Base-by-base conservation (phyloP, 2,888 invertebrate species). In the Mesochorus sp. region DNA sequence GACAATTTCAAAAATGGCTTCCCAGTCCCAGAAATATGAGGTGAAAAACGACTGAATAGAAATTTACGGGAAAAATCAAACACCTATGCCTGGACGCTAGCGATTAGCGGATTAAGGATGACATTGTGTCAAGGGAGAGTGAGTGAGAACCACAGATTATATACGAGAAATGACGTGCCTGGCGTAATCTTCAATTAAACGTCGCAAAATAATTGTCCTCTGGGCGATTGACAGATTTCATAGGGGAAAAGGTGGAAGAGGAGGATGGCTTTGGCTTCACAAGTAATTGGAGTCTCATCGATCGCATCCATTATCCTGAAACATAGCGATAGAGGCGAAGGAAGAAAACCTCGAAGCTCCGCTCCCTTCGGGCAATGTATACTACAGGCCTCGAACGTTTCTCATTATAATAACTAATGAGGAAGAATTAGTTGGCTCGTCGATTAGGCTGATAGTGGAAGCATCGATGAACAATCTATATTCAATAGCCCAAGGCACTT, bases 341-440 rank as follows among this genome's bases (percentile, higher is more conserved):
- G n/a, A n/a, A n/a, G n/a, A n/a, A 42, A 51, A 44, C 28, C 39
- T 62, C n/a, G 10, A 28, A 44, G n/a, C n/a, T n/a, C 39, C 59
- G 34, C 26, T 51, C 49, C 59, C 61, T 49, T n/a, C 39, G 21
- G 37, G 37, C 55, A 55, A 17, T 31, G 14, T 61, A 42, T 49
- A 10, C 10, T n/a, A n/a, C n/a, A n/a, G n/a, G n/a, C n/a, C n/a
- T n/a, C 8, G 61, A 28, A 51, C 39, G 70, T 19, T 49, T 70
- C 59, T 76, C 59, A 64, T 31, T 61, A 44, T 61, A 67, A 73
- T 77, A 59, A 39, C 51, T 61, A 67, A 77, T 67, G 71, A 73
- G 67, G 53, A 37, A 47, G 19, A 39, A 61, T 61, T 59, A 77
- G 42, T 67, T 53, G 53, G 44, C n/a, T 28, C 12, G 39, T 44